Percentiles rank a stretch among this genome's conserved stretches.
Evolutionary conservation across 2,888 invertebrate genomes (phyloP).

Genomic region (Pegoplata infirma): DNA sequence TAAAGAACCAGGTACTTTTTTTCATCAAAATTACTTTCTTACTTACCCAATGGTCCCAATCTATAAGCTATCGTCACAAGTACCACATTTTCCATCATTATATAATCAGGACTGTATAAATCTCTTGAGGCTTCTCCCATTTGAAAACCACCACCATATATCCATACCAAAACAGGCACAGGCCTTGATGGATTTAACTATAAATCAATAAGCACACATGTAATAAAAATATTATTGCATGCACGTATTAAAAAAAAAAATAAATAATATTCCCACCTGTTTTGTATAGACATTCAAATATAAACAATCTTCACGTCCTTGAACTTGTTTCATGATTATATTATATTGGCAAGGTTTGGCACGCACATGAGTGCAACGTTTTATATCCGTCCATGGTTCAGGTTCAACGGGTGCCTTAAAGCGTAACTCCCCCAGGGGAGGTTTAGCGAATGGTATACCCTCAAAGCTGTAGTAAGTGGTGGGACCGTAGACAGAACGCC

Average conservation of each 20-base stretch:
- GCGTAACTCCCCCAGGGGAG: conserved; percentile 74
- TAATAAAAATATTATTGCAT: not conserved
- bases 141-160: conserved; percentile 80
- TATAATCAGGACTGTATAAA: conserved; percentile 78
- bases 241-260: not conserved
- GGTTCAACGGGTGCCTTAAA: conserved; percentile 78
- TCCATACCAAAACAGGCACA: conserved; percentile 79
- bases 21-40: too few species aligned
- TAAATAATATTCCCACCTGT: conserved; percentile 65
- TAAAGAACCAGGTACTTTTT: too few species aligned
- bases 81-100: conserved; percentile 79
- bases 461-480: conserved; percentile 75
- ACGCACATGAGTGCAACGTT: conserved; percentile 76
- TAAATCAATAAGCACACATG: not conserved
- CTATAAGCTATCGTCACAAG: conserved; percentile 79
- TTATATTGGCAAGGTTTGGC: conserved; percentile 75
- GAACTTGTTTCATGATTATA: conserved; percentile 73
- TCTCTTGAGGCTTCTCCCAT: conserved; percentile 78
- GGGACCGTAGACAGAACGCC: conserved; percentile 74
- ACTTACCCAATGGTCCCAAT: conserved; percentile 77
- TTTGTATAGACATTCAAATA: conserved; percentile 79
- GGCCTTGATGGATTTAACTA: conserved; percentile 72
- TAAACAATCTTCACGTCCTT: conserved; percentile 80
- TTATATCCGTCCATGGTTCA: conserved; percentile 77
- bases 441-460: conserved; percentile 77